Conservation (phyloP, 2,113 vertebrate species). For the Syrmaticus mikado region DNA sequence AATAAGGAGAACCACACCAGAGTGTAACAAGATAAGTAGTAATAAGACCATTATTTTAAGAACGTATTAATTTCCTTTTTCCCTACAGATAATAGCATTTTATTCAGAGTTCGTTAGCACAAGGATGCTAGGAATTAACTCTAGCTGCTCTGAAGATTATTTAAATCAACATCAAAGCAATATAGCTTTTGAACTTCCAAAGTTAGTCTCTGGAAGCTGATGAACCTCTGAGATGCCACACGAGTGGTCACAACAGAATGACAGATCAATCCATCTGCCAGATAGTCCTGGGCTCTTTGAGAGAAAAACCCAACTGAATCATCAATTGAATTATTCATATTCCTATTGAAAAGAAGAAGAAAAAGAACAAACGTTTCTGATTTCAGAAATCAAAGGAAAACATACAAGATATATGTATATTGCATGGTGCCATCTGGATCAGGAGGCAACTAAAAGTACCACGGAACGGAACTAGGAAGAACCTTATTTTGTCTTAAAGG, state of each 20-base stretch:
- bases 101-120: slow-evolving; percentile 37
- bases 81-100: slow-evolving; percentile 59
- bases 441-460: not conserved
- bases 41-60: slow-evolving; percentile 65
- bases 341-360: not conserved
- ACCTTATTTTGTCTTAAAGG: not conserved
- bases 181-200: not conserved
- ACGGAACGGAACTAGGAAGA: not conserved
- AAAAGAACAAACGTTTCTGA: not conserved
- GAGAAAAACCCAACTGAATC: not conserved
- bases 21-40: slow-evolving; percentile 66
- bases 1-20: slow-evolving; percentile 57
- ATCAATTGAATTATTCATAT: not conserved
- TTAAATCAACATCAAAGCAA: not conserved
- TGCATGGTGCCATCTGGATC: not conserved
- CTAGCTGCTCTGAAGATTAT: slow-evolving; percentile 12
- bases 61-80: slow-evolving; percentile 47
- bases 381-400: not conserved
- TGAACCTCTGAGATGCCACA: not conserved
- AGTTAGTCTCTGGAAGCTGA: not conserved
- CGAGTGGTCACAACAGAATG: not conserved
- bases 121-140: slow-evolving; percentile 57
- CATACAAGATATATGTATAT: not conserved
- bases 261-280: not conserved
- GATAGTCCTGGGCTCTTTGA: not conserved